Base-by-base conservation (phyloP, 30 jellyfish, hydroid and myxozoan species). In the Rhopilema esculentum region DNA sequence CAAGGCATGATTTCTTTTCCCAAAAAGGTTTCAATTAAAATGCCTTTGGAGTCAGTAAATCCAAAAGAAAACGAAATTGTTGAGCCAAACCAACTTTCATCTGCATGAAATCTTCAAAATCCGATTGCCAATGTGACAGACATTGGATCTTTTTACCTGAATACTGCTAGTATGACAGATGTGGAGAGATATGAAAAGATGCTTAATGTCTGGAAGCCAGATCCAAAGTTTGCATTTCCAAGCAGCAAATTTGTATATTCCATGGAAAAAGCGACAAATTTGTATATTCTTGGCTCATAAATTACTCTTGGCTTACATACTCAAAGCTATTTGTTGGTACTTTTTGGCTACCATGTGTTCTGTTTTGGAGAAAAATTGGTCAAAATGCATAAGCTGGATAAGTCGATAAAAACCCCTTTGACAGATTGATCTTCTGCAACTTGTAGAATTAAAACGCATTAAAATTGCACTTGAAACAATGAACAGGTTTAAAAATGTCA, bases 311-410 rank as follows among this genome's bases (percentile, higher is more conserved):
- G 61, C 63, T 28, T 70, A 1, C 63, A 70, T 70, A 75, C 24
- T 31, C 71, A 19, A 75, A 61, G 52, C 30, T 28, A 23, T 27
- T 75, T 19, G 85, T 30, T 75, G 85, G 85, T 28, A 66, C 85
- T 40, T 75, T 40, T 26, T 75, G 72, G 49, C 21, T 75, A n/a
- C 72, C 50, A 4, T 75, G 88, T 78, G 88, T 57, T 64, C 65
- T 78, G 48, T 78, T 78, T 78, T 82, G 88, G 1, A 61, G 88
- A 27, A 78, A 29, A n/a, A 19, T 53, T 61, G 88, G 88, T 20
- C 48, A 48, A 26, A 78, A 78, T 53, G 21, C 87, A n/a, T 32
- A 77, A 77, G 20, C 21, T 31, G 32, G 52, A 77, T 21, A 77
- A 57, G 65, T 21, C 48, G 80, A 77, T 57, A 49, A 77, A 48